Base-by-base conservation (phyloP, 2,797 vertebrate genomes). In the Taeniopygia guttata region DNA sequence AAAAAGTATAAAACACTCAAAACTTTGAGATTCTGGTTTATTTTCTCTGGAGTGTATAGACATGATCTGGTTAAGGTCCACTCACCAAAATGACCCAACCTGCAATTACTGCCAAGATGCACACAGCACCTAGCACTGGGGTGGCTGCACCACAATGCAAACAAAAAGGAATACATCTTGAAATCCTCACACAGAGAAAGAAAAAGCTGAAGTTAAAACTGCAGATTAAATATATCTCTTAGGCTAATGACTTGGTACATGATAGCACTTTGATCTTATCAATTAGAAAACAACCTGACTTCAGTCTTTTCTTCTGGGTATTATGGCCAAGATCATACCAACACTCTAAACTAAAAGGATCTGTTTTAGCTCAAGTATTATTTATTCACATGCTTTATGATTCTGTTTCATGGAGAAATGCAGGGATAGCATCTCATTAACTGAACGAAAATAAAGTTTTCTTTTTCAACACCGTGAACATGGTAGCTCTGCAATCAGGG, bases 281-380 rank as follows among this genome's bases (percentile, higher is more conserved):
- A 87, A 87, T 94, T 80, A 93, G 84, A 93, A 95, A 93, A 95
- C 68, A 76, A 85, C 74, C 85, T 72, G 45, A 94, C 64, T 96
- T 73, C 84, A 54, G n/a, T 73, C 42, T 93, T 94, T 93, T 93
- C 85, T 94, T 92, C 70, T 77, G 80, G 48, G 56, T 92, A 93
- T 94, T 93, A 58, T 46, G 58, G 56, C 32, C 56, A 82, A 79
- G 74, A 87, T 90, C 55, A 49, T 29, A 90, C 19, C 55, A 92
- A 63, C 20, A 58, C 27, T 86, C 32, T 52, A 84, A 90, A 91
- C n/a, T 75, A 63, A 90, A 93, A 66, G 34, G 45, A 67, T 73
- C 32, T 79, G 36, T 48, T 96, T 55, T 52, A 62, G 45, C 38
- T 81, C 26, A 48, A 93, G 43, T 75, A 74, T 78, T 93, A 91